These are phyloP conservation scores for Hydropsyche betteni DNA, from an alignment of 2,888 invertebrate genomes.

Conservation along the genomic window DNA sequence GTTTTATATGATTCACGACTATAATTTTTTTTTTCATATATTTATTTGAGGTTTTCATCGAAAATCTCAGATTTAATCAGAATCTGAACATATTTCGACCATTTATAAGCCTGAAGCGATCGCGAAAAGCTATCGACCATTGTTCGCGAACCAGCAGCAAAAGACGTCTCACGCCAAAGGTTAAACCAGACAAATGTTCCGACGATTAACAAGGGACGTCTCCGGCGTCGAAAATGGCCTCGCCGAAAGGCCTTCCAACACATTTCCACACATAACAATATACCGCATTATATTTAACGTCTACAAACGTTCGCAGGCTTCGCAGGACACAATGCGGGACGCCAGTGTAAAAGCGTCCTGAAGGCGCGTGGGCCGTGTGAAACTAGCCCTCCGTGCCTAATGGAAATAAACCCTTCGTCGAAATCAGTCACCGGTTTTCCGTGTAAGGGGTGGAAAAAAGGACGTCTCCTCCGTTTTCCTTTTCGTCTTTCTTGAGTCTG, in stretches of 20 bases:
- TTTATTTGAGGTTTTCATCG: too few species aligned
- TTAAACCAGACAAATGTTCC: slow-evolving; percentile 42
- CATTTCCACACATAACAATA: background rate
- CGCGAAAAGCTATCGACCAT: too few species aligned
- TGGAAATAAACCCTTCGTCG: slow-evolving; percentile 42
- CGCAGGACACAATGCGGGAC: slow-evolving; percentile 27
- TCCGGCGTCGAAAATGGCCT: background rate
- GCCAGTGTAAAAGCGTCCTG: background rate
- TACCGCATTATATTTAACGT: background rate
- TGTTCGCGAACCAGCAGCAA: background rate
- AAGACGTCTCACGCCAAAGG: slow-evolving; percentile 17
- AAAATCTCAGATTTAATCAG: too few species aligned
- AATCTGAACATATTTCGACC: too few species aligned
- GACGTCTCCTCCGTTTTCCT: too few species aligned
- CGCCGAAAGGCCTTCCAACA: background rate
- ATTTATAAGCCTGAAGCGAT: too few species aligned
- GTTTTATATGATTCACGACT: too few species aligned
- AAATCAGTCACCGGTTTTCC: slow-evolving; percentile 30
- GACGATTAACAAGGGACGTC: slow-evolving; percentile 38
- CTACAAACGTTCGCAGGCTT: slow-evolving; percentile 20
- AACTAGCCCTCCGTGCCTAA: slow-evolving; percentile 26
- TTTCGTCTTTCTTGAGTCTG: too few species aligned
- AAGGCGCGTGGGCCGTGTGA: too few species aligned
- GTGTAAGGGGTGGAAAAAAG: too few species aligned
- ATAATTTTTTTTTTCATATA: too few species aligned